These are phyloP conservation scores for Ctenopoma multispine DNA, from an alignment of 2,797 vertebrate genomes.

Conservation along the genomic window DNA sequence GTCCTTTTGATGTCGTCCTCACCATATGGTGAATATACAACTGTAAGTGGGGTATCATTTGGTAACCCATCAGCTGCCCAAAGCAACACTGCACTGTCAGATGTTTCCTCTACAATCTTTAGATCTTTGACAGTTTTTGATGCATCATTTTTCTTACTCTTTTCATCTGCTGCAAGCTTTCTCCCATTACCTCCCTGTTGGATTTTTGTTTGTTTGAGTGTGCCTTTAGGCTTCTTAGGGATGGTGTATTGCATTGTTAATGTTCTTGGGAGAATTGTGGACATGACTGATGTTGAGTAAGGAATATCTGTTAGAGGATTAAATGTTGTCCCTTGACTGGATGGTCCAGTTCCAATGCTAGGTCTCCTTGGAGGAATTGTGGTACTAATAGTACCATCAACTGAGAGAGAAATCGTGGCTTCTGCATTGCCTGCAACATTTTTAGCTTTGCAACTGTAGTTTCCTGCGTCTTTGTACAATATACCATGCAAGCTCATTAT, in stretches of 20 bases:
- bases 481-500: slow-evolving; percentile 93
- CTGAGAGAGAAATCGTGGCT: slow-evolving; percentile 88
- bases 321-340: slow-evolving; percentile 60
- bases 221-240: slow-evolving; percentile 43
- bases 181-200: slow-evolving; percentile 67
- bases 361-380: slow-evolving; percentile 71
- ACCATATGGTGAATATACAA: slow-evolving; percentile 91
- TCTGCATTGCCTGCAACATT: slow-evolving; percentile 91
- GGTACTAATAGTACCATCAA: slow-evolving; percentile 85
- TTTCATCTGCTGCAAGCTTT: slow-evolving; percentile 77
- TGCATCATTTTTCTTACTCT: slow-evolving; percentile 68
- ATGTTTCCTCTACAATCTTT: slow-evolving; percentile 87
- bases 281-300: background rate
- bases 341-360: slow-evolving; percentile 23
- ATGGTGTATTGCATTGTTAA: slow-evolving; percentile 23
- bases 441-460: slow-evolving; percentile 95
- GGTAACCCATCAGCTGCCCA: slow-evolving; percentile 86
- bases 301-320: slow-evolving; percentile 44
- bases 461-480: slow-evolving; percentile 89
- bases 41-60: slow-evolving; percentile 81
- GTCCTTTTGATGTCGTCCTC: slow-evolving; percentile 88
- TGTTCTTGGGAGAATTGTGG: slow-evolving; percentile 41
- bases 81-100: slow-evolving; percentile 89
- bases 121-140: slow-evolving; percentile 83
- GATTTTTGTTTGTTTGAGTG: slow-evolving; percentile 57